phyloP scores from a whole-genome alignment of 2,113 vertebrate species.

The Rhabdornis inornatus region DNA sequence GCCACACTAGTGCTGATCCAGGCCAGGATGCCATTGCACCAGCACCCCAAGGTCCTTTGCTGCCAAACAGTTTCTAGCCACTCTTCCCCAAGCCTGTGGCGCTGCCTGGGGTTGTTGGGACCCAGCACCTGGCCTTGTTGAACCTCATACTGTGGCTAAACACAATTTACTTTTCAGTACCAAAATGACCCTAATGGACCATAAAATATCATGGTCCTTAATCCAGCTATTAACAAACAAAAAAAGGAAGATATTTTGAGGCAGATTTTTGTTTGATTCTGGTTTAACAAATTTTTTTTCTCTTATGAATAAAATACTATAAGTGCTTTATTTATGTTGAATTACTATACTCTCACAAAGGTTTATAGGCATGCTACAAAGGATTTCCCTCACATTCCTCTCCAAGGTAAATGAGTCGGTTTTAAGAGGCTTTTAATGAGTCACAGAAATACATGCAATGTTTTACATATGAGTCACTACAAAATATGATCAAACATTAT shows the following conservation, averaged over 20 bases:
- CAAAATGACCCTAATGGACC: background rate
- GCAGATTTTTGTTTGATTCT: background rate
- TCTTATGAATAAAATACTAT: background rate
- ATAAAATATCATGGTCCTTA: background rate
- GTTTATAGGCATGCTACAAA: background rate
- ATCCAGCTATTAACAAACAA: background rate
- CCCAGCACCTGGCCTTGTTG: background rate
- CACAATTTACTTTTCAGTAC: background rate
- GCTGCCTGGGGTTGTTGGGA: fast-evolving
- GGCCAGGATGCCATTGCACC: background rate
- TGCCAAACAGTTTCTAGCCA: background rate
- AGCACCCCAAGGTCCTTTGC: background rate
- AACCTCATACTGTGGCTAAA: background rate
- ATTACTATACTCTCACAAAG: background rate
- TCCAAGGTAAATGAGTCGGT: background rate
- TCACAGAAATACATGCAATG: background rate
- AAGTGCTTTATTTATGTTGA: background rate
- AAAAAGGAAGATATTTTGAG: background rate
- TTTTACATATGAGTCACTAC: background rate
- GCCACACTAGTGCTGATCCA: background rate
- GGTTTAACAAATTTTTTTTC: background rate
- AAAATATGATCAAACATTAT: background rate
- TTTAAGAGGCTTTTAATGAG: background rate
- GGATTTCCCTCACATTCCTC: background rate
- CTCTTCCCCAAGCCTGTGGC: background rate